Evolutionary conservation across 1,140 invertebrate genomes (phyloP).

Genomic region (Hesperophylax magnus): DNA sequence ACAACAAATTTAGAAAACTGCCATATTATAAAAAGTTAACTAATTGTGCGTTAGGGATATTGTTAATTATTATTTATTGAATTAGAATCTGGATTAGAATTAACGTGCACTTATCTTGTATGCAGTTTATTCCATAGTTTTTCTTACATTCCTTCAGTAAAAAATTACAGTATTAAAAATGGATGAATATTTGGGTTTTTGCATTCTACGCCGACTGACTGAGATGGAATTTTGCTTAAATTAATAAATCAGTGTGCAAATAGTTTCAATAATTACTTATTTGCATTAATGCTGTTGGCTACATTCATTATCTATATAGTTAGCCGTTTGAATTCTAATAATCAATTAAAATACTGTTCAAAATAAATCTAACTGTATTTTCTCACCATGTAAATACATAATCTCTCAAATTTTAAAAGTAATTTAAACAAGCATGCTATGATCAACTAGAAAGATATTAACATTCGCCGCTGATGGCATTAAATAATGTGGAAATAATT

Average conservation of each 20-base stretch:
- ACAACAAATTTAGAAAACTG: conserved; percentile 10
- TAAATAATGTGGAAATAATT: too few species aligned
- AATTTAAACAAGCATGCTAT: too few species aligned
- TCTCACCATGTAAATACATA: background rate
- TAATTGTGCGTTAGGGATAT: background rate
- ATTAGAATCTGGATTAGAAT: background rate
- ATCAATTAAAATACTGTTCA: background rate
- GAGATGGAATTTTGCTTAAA: background rate
- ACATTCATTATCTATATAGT: too few species aligned
- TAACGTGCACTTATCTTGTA: background rate
- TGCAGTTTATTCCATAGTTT: conserved; percentile 11
- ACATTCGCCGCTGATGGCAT: background rate
- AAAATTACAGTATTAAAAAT: background rate
- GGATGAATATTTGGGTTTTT: background rate
- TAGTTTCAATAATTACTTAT: too few species aligned
- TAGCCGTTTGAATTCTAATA: background rate
- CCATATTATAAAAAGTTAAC: conserved; percentile 19
- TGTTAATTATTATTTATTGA: conserved; percentile 3
- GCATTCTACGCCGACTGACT: background rate
- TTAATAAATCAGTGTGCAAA: too few species aligned
- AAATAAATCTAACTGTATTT: background rate
- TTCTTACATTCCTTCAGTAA: conserved; percentile 15
- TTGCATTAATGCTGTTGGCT: too few species aligned
- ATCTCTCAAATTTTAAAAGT: background rate
- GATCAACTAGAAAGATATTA: conserved; percentile 13